phyloP scores from a whole-genome alignment of 2,888 invertebrate species.

The Zygogramma bicolorata region DNA sequence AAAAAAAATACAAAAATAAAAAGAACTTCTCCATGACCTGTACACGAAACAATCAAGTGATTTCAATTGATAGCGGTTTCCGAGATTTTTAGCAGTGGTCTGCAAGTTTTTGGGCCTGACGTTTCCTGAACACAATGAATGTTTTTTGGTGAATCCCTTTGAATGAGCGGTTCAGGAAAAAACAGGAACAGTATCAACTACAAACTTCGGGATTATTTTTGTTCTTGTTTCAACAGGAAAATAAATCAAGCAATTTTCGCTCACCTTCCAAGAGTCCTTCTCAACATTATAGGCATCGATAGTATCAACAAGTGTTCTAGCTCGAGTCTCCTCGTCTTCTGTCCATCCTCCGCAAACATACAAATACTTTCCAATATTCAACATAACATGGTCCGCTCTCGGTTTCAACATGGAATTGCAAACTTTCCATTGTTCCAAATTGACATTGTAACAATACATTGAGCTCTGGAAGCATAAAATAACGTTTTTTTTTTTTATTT shows the following conservation, averaged over 20 bases:
- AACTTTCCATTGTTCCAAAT: constrained; percentile 69
- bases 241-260: background rate
- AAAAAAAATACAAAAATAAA: too few species aligned
- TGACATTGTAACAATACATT: constrained; percentile 69
- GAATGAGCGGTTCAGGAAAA: too few species aligned
- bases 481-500: too few species aligned
- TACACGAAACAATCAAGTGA: too few species aligned
- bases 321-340: constrained; percentile 69
- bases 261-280: constrained; percentile 70
- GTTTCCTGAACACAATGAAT: too few species aligned
- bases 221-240: background rate
- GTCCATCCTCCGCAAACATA: constrained; percentile 78
- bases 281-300: constrained; percentile 75
- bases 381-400: constrained; percentile 76
- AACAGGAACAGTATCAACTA: background rate
- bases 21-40: too few species aligned
- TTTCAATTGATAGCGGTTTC: too few species aligned
- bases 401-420: constrained; percentile 72
- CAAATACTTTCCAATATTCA: constrained; percentile 70
- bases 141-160: too few species aligned
- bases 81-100: too few species aligned
- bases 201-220: background rate
- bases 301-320: constrained; percentile 68
- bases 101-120: too few species aligned
- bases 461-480: constrained; percentile 29